Percentiles rank a stretch among this genome's conserved stretches.
These are phyloP conservation scores for Numenius arquata DNA, from an alignment of 2,113 vertebrate genomes.

Conservation along the genomic window DNA sequence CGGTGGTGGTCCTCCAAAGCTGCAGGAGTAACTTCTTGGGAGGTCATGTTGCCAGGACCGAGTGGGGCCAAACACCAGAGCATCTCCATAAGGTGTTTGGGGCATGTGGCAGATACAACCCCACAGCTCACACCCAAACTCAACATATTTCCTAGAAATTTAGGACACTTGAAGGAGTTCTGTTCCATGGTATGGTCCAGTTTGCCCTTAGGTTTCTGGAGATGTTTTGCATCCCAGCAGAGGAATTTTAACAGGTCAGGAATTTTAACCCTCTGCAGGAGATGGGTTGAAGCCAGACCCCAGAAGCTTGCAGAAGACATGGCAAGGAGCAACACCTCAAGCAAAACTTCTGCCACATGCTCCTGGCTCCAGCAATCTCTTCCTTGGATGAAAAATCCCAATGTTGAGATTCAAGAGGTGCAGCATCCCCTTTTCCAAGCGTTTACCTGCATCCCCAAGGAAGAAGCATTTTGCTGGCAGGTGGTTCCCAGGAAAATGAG, in stretches of 20 bases:
- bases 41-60: background rate
- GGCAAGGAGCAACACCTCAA: background rate
- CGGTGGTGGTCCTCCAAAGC: background rate
- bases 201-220: background rate
- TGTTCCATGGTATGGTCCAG: background rate
- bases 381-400: background rate
- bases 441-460: background rate
- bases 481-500: background rate
- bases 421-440: background rate
- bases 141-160: background rate
- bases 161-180: background rate
- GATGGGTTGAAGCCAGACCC: background rate
- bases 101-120: no score
- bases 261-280: background rate
- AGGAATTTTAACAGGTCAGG: background rate
- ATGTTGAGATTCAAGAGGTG: fast-evolving
- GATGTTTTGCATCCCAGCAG: background rate
- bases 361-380: background rate
- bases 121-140: background rate
- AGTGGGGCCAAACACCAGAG: background rate
- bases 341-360: background rate
- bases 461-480: background rate
- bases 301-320: background rate
- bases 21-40: background rate
- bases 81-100: background rate